These are phyloP conservation scores for Halcyon badia DNA, from an alignment of 2,797 vertebrate genomes.

Conservation along the genomic window DNA sequence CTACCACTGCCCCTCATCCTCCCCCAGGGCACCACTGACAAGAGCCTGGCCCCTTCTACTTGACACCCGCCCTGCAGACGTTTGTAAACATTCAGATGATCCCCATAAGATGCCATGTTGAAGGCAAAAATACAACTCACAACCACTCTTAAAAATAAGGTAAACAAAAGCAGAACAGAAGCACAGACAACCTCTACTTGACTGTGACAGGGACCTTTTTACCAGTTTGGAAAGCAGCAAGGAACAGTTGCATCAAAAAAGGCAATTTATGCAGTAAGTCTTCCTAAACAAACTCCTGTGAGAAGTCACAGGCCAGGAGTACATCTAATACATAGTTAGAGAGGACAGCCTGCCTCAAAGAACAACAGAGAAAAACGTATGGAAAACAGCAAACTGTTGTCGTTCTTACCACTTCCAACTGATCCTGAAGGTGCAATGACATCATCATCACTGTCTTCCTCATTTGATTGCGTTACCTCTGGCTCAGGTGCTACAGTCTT, in stretches of 20 bases:
- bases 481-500: constrained; percentile 83
- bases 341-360: background rate
- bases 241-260: background rate
- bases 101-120: background rate
- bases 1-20: too few species aligned
- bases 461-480: constrained; percentile 90
- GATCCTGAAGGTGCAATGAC: constrained; percentile 82
- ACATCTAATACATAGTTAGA: fast-evolving
- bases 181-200: background rate
- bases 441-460: constrained; percentile 94
- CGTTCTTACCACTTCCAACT: constrained; percentile 71
- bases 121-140: background rate
- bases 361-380: fast-evolving
- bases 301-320: background rate
- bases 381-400: background rate
- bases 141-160: background rate
- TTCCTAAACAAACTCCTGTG: background rate
- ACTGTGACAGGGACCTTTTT: background rate
- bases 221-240: background rate
- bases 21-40: too few species aligned
- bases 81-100: too few species aligned
- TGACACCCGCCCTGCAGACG: too few species aligned
- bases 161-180: background rate
- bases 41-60: too few species aligned
- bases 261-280: background rate